These are phyloP conservation scores for Rhynchonycteris naso DNA, from an alignment of 2,797 vertebrate genomes.

Conservation along the genomic window DNA sequence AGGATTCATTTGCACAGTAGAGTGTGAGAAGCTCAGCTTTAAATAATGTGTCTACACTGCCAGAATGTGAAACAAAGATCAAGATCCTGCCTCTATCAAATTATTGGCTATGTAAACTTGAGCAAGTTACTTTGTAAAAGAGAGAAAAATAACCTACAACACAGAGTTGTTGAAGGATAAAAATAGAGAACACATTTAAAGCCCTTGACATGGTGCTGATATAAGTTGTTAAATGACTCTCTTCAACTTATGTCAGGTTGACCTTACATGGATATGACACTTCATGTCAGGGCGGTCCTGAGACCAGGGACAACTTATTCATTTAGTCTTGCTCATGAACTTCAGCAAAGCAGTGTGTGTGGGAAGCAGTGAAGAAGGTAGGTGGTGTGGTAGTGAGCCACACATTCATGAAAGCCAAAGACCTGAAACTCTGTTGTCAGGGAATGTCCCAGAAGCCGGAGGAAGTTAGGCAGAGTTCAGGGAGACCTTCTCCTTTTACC, in stretches of 20 bases:
- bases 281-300: background rate
- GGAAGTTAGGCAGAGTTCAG: background rate
- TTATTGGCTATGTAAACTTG: background rate
- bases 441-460: background rate
- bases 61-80: background rate
- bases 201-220: background rate
- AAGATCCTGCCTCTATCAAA: background rate
- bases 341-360: background rate
- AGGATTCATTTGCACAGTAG: background rate
- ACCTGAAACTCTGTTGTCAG: background rate
- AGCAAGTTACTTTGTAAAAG: background rate
- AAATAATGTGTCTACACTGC: background rate
- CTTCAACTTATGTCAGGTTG: background rate
- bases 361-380: background rate
- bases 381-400: too few species aligned
- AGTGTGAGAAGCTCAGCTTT: background rate
- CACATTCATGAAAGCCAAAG: background rate
- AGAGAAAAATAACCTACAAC: background rate
- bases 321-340: background rate
- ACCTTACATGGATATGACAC: background rate
- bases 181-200: background rate
- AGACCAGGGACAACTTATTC: background rate
- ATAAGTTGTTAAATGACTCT: background rate
- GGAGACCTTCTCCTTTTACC: background rate
- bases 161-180: background rate